These are phyloP conservation scores for Epirrhoe tristata DNA, from an alignment of 2,888 invertebrate species.

Conservation along the genomic window DNA sequence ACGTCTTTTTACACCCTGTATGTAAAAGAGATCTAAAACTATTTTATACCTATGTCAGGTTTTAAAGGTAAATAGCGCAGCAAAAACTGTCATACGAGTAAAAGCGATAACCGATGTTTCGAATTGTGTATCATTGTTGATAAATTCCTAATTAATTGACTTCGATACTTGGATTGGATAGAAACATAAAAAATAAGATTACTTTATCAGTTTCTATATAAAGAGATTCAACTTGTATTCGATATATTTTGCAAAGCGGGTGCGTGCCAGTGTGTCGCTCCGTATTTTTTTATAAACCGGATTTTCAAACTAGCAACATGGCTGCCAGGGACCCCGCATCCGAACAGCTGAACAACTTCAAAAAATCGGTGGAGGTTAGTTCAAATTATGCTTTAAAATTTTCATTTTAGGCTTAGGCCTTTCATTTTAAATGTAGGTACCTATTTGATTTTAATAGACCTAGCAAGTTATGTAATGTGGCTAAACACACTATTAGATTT, in stretches of 20 bases:
- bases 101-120: slow-evolving; percentile 1
- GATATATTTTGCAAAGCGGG: slow-evolving; percentile 41
- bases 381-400: background rate
- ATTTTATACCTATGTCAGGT: too few relatives aligned
- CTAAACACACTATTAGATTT: too few relatives aligned
- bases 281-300: slow-evolving; percentile 35
- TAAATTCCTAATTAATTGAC: slow-evolving; percentile 11
- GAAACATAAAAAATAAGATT: slow-evolving; percentile 25
- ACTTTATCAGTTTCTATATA: slow-evolving; percentile 37
- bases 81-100: background rate
- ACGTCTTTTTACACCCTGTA: too few relatives aligned
- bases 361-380: slow-evolving; percentile 86
- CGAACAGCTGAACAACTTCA: slow-evolving; percentile 87
- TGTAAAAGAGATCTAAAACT: too few relatives aligned
- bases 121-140: slow-evolving; percentile 14
- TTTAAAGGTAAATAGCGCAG: background rate
- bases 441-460: too few relatives aligned
- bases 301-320: slow-evolving; percentile 47
- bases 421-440: too few relatives aligned
- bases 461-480: too few relatives aligned
- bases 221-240: slow-evolving; percentile 8
- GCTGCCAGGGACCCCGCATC: slow-evolving; percentile 85
- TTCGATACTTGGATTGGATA: slow-evolving; percentile 14
- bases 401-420: background rate
- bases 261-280: slow-evolving; percentile 68